Evolutionary conservation across 1,140 invertebrate species (phyloP).

Genomic region (Limonius californicus): DNA sequence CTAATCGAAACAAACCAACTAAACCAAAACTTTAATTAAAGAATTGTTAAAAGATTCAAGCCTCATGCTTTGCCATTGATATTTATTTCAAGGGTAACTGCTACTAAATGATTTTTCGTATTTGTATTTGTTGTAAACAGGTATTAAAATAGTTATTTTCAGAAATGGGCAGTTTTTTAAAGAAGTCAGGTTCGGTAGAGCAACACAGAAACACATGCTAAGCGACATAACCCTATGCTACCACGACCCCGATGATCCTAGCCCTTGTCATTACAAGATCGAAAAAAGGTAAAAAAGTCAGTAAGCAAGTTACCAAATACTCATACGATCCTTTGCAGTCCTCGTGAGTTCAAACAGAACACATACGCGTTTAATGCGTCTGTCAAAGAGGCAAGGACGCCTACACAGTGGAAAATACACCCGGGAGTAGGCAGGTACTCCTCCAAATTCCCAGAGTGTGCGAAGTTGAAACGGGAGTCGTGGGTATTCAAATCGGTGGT

Average conservation of each 20-base stretch:
- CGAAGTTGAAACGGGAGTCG: slow-evolving; percentile 25
- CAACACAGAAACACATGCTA: slow-evolving; percentile 29
- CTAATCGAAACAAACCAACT: too few relatives aligned
- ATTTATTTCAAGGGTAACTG: too few relatives aligned
- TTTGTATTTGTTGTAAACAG: not conserved
- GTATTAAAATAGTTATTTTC: slow-evolving; percentile 11
- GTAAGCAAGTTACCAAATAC: not conserved
- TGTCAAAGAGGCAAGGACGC: slow-evolving; percentile 28
- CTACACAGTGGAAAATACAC: slow-evolving; percentile 30
- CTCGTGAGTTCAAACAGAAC: not conserved
- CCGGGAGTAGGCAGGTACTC: slow-evolving; percentile 40
- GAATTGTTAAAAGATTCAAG: too few relatives aligned
- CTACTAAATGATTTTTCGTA: too few relatives aligned
- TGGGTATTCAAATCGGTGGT: slow-evolving; percentile 36
- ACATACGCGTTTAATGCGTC: slow-evolving; percentile 35
- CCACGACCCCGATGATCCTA: slow-evolving; percentile 35
- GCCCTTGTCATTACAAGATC: slow-evolving; percentile 33
- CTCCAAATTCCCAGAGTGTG: slow-evolving; percentile 26
- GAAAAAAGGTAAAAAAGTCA: not conserved
- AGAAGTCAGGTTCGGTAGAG: slow-evolving; percentile 30
- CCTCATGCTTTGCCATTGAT: too few relatives aligned
- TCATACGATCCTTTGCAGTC: not conserved
- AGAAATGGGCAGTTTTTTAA: slow-evolving; percentile 35
- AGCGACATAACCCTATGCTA: slow-evolving; percentile 36
- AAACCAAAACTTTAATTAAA: too few relatives aligned